Conservation (phyloP, 2,113 vertebrate genomes). For the Salvator merianae region DNA sequence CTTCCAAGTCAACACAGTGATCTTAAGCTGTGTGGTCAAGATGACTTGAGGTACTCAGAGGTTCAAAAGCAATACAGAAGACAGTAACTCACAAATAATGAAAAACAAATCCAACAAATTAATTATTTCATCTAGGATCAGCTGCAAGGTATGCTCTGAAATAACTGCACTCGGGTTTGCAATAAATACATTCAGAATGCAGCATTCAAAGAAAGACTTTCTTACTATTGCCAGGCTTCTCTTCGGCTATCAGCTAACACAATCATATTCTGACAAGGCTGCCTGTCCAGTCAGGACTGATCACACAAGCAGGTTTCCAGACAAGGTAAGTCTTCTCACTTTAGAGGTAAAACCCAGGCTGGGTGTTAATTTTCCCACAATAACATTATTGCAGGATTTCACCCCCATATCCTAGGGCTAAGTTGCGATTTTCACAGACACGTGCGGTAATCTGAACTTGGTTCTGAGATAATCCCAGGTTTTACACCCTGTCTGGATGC, state of each 20-base stretch:
- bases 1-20: neutral
- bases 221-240: neutral
- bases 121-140: neutral
- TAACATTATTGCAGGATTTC: too few relatives aligned
- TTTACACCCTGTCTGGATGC: too few relatives aligned
- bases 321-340: too few relatives aligned
- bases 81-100: neutral
- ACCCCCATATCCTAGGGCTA: too few relatives aligned
- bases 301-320: too few relatives aligned
- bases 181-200: neutral
- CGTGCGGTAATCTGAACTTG: too few relatives aligned
- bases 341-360: too few relatives aligned
- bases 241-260: neutral
- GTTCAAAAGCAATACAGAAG: neutral
- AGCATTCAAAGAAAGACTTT: neutral
- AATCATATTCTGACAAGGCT: neutral
- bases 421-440: too few relatives aligned
- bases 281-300: too few relatives aligned
- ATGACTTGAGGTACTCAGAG: neutral
- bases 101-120: neutral
- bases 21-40: neutral
- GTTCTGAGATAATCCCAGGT: too few relatives aligned
- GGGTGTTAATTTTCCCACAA: too few relatives aligned
- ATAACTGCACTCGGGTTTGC: neutral
- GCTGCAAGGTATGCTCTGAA: neutral